Conservation (phyloP, 2,888 invertebrate species). For the Pollenia amentaria region DNA sequence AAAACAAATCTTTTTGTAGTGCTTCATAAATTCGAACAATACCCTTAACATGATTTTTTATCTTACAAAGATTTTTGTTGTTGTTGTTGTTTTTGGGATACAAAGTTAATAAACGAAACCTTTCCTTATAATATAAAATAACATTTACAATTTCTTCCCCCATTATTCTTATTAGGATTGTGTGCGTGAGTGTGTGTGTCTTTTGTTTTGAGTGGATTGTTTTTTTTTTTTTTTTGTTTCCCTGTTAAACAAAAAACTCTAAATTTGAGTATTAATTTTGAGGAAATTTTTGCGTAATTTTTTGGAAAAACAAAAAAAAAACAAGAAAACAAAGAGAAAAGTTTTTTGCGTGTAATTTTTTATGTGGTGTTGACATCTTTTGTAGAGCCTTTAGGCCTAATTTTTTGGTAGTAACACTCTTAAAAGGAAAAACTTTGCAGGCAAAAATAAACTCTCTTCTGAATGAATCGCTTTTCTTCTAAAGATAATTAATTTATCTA, state of each 20-base stretch:
- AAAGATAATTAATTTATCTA: conserved; percentile 29
- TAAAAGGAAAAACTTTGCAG: conserved; percentile 7
- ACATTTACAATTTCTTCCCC: conserved; percentile 33
- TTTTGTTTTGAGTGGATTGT: conserved; percentile 42
- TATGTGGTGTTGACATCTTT: conserved; percentile 51
- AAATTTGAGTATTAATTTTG: conserved; percentile 46
- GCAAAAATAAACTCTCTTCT: conserved; percentile 2
- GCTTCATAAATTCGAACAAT: not conserved
- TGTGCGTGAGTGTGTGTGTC: not conserved
- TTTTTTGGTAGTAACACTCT: conserved; percentile 45
- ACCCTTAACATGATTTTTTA: not conserved
- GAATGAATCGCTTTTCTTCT: not conserved
- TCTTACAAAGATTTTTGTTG: not conserved
- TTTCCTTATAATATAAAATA: conserved; percentile 40
- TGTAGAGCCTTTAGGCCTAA: conserved; percentile 47
- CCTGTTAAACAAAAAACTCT: conserved; percentile 14
- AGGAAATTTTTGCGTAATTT: not conserved
- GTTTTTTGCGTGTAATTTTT: conserved; percentile 35
- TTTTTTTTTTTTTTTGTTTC: conserved; percentile 13
- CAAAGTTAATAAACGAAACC: conserved; percentile 69
- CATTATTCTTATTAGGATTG: not conserved
- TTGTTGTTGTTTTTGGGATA: conserved; percentile 18
- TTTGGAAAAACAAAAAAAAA: not conserved
- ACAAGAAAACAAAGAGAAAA: conserved; percentile 49
- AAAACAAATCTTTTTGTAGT: not conserved